A percentile compares a stretch with the other conserved stretches of the same genome.
phyloP scores from a whole-genome alignment of 2,113 vertebrate species.

The Myrmophylax atrothorax region DNA sequence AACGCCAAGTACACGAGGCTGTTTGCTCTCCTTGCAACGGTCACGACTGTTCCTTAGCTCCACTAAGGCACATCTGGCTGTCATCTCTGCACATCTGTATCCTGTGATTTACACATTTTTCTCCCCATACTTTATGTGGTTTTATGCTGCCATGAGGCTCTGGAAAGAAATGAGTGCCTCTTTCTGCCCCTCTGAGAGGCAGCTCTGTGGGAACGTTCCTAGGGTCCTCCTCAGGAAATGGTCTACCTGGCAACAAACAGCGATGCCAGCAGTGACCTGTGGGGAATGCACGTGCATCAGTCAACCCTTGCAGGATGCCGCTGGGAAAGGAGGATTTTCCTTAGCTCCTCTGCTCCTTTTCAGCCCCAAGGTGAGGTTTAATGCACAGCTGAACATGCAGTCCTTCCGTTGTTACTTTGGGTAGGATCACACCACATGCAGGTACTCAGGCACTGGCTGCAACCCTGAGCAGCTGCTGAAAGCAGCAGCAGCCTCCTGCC shows the following conservation, averaged over 20 bases:
- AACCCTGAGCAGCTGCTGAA: neutral
- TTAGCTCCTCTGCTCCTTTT: neutral
- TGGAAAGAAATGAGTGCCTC: neutral
- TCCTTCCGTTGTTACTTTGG: neutral
- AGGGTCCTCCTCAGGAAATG: neutral
- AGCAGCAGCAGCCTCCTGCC: neutral
- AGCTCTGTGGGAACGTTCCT: neutral
- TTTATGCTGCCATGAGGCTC: neutral
- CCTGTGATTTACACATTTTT: neutral
- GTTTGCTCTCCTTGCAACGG: neutral
- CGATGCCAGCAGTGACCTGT: neutral
- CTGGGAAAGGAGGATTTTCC: neutral
- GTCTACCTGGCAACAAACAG: neutral
- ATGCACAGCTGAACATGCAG: neutral
- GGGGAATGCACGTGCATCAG: neutral
- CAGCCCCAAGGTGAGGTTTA: neutral
- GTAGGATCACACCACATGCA: neutral
- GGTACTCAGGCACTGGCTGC: neutral
- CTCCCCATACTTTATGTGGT: neutral
- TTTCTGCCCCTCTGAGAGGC: neutral
- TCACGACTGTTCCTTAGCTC: neutral
- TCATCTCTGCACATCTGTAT: constrained; percentile 35
- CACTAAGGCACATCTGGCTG: neutral
- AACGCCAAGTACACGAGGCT: neutral
- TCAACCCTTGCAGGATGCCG: neutral